Base-by-base conservation (phyloP, 2,888 invertebrate species). In the Pteria penguin region DNA sequence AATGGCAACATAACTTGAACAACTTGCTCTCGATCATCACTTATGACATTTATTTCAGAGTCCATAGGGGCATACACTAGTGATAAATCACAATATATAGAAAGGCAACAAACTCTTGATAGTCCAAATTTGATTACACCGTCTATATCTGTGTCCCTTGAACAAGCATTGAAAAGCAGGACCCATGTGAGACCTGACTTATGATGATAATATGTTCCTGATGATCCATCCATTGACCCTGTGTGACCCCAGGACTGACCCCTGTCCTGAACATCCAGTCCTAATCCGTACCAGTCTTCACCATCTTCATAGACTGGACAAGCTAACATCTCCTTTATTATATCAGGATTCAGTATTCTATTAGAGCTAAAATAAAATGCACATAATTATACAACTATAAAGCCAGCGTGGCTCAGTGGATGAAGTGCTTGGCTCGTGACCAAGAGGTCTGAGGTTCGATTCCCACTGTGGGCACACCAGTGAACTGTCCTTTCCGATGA, bases 151-250 rank as follows among this genome's bases (percentile, higher is more conserved):
- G 81, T 84, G 67, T 90, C 90, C 24, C 82, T 80, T 4, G 90
- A 82, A 88, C 89, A 89, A 58, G 88, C 83, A 76, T 91, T 91
- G 52, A 89, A 78, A 4, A 90, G 75, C 14, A 89, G 74, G 4
- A 86, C 85, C 90, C 90, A 91, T 11, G 87, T 86, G 26, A 87
- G 78, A 14, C 89, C 89, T 78, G 79, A 83, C n/a, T 83, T 82
- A 60, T 88, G 83, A 66, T 84, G 86, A 54, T 83, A 80, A 26
- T 86, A 75, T 14, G 88, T 86, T 3, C 86, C 77, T n/a, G 89
- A 87, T n/a, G 89, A 86, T 0, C 91, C 91, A 33, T 90, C 90
- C 85, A 91, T 88, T 4, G 83, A 85, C 0, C 91, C 90, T 8
- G 89, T 89, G 76, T 91, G 91, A 70, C 90, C 90, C 80, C 85